These are phyloP conservation scores for Telenomus remus DNA, from an alignment of 1,140 invertebrate genomes.

Conservation along the genomic window DNA sequence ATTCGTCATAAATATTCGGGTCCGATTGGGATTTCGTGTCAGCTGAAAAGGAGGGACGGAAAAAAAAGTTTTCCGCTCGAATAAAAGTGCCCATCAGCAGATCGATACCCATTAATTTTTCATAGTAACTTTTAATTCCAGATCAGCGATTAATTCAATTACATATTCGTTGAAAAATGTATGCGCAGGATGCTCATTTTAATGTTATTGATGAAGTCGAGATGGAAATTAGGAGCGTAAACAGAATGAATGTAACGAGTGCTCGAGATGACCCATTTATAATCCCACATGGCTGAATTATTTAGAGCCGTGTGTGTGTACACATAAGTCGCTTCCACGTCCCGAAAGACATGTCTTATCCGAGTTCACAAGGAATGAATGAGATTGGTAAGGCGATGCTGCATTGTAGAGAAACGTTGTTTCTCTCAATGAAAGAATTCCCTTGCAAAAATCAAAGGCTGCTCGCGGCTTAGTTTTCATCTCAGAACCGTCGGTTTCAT, in stretches of 20 bases:
- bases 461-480: no score
- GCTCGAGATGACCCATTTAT: constrained; percentile 42
- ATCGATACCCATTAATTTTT: no score
- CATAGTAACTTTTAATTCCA: no score
- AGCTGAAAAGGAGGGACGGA: no score
- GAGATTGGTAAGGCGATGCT: constrained; percentile 37
- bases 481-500: neutral
- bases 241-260: constrained; percentile 25
- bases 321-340: constrained; percentile 19
- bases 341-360: constrained; percentile 48
- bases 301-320: constrained; percentile 26
- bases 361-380: constrained; percentile 40
- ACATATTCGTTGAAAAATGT: no score
- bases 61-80: no score
- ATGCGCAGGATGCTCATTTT: no score
- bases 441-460: constrained; percentile 4
- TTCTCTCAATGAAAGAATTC: constrained; percentile 33
- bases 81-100: no score
- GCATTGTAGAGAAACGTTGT: constrained; percentile 24
- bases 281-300: constrained; percentile 49
- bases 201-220: no score
- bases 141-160: no score
- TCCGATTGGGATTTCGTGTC: no score
- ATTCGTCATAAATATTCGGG: no score
- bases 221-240: constrained; percentile 13